phyloP scores from a whole-genome alignment of 2,888 invertebrate genomes.

The Salticus scenicus region DNA sequence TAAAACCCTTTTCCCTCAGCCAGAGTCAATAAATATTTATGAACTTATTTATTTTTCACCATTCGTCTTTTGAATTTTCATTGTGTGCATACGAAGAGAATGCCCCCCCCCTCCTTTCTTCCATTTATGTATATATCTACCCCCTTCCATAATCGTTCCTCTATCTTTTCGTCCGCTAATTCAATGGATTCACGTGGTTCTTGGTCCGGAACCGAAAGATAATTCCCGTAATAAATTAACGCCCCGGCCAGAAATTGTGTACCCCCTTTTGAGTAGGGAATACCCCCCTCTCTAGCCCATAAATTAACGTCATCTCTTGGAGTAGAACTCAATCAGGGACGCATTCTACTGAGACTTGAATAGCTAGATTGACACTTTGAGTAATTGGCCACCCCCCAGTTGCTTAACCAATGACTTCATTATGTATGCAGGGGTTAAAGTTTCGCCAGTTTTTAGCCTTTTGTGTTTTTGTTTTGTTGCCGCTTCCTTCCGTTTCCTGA shows the following conservation, averaged over 20 bases:
- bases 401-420: neutral
- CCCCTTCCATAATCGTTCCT: neutral
- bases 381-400: slow-evolving; percentile 30
- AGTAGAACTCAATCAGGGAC: slow-evolving; percentile 56
- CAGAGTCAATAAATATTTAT: slow-evolving; percentile 63
- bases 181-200: slow-evolving; percentile 36
- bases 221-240: slow-evolving; percentile 66
- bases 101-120: slow-evolving; percentile 21
- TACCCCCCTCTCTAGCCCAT: too few relatives aligned
- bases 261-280: too few relatives aligned
- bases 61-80: slow-evolving; percentile 26
- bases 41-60: slow-evolving; percentile 53
- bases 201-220: slow-evolving; percentile 55
- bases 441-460: neutral
- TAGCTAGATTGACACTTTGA: slow-evolving; percentile 56
- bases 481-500: neutral
- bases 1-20: neutral
- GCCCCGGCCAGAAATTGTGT: slow-evolving; percentile 39
- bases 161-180: slow-evolving; percentile 57
- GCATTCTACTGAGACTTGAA: slow-evolving; percentile 39
- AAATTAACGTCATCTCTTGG: slow-evolving; percentile 42
- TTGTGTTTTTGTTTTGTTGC: neutral
- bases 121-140: too few relatives aligned
- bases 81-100: slow-evolving; percentile 42
- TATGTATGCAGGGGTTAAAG: neutral